Conservation (phyloP, 2,888 invertebrate species). For the Eledona agricola region DNA sequence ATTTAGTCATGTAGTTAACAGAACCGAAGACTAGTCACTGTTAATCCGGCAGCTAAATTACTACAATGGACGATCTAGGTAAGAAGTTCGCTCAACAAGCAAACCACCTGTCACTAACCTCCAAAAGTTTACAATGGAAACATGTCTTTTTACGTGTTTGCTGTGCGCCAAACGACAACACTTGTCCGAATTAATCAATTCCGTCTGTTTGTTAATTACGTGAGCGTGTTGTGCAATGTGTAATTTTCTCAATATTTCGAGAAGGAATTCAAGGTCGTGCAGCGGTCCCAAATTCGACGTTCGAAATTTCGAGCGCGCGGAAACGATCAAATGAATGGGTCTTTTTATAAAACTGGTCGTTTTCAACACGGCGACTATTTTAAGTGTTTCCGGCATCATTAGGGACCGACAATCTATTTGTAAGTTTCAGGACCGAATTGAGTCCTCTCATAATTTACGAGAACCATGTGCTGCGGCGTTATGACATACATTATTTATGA, state of each 20-base stretch:
- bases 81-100: slow-evolving; percentile 40
- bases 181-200: too few species aligned
- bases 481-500: slow-evolving; percentile 20
- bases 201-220: too few species aligned
- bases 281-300: too few species aligned
- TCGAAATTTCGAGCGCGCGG: too few species aligned
- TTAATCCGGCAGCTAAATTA: slow-evolving; percentile 37
- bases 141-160: too few species aligned
- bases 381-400: slow-evolving; percentile 32
- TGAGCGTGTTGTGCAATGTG: too few species aligned
- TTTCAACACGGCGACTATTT: slow-evolving; percentile 28
- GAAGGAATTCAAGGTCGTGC: too few species aligned
- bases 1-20: slow-evolving; percentile 23
- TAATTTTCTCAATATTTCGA: too few species aligned
- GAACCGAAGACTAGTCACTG: slow-evolving; percentile 15
- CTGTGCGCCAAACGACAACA: too few species aligned
- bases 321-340: slow-evolving; percentile 32
- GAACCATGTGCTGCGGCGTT: slow-evolving; percentile 5
- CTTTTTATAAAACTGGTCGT: slow-evolving; percentile 30
- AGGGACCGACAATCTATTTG: slow-evolving; percentile 13
- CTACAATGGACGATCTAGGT: slow-evolving; percentile 59
- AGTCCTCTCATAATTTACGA: background rate
- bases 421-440: background rate
- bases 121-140: too few species aligned
- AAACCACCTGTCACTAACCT: slow-evolving; percentile 36